Evolutionary conservation across 2,888 invertebrate species (phyloP).

Genomic region (Platyscelio sp.): DNA sequence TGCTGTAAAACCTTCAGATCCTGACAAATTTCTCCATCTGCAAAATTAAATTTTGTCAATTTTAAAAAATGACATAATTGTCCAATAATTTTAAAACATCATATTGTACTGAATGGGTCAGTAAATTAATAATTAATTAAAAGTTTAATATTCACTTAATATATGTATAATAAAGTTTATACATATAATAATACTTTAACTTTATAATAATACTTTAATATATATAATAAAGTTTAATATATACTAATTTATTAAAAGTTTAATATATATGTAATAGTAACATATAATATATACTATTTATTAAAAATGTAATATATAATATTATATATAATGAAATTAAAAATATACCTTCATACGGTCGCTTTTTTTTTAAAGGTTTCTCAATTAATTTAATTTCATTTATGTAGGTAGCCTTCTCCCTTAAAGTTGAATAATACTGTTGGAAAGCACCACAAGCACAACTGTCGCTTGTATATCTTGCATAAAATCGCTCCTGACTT

Average conservation of each 20-base stretch:
- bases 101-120: no score
- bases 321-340: no score
- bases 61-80: slow-evolving; percentile 5
- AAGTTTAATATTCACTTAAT: no score
- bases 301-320: no score
- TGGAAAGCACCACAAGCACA: not conserved
- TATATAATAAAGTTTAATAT: no score
- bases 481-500: not conserved
- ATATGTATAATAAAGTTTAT: no score
- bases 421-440: not conserved
- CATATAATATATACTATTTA: no score
- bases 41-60: slow-evolving; percentile 9
- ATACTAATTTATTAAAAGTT: no score
- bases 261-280: no score
- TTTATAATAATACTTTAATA: no score
- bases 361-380: not conserved
- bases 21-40: slow-evolving; percentile 20
- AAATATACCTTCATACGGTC: not conserved
- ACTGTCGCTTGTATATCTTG: not conserved
- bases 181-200: no score
- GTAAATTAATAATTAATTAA: no score
- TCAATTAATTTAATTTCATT: not conserved
- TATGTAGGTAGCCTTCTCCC: not conserved
- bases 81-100: not conserved
- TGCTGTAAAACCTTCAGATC: slow-evolving; percentile 35